Percentiles rank a stretch among this genome's conserved stretches.
These are phyloP conservation scores for Argopecten irradians DNA, from an alignment of 1,140 invertebrate genomes.

Conservation along the genomic window DNA sequence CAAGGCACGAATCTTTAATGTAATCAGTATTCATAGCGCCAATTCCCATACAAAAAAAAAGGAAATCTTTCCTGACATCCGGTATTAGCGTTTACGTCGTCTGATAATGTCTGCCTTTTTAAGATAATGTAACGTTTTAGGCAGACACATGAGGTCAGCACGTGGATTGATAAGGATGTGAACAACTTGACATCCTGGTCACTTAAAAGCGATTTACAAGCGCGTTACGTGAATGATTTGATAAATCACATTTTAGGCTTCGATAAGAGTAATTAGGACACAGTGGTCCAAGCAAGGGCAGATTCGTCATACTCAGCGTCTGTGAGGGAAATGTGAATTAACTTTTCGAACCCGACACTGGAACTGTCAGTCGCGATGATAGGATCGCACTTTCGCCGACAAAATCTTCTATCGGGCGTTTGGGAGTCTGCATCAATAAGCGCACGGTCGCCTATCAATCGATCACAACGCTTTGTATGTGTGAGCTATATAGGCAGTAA, in stretches of 20 bases:
- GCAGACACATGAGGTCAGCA: neutral
- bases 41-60: neutral
- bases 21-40: neutral
- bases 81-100: neutral
- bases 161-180: neutral
- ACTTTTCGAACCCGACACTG: neutral
- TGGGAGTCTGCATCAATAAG: neutral
- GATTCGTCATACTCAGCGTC: neutral
- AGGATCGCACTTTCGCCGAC: neutral
- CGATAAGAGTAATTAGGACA: neutral
- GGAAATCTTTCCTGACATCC: neutral
- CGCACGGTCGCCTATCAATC: neutral
- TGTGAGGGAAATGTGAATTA: neutral
- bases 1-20: neutral
- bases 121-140: neutral
- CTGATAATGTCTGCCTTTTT: neutral
- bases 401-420: neutral
- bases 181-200: neutral
- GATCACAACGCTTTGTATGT: neutral
- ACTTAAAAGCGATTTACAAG: neutral
- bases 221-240: neutral
- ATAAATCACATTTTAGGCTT: neutral
- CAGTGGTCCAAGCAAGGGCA: neutral
- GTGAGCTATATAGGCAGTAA: neutral
- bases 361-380: neutral